Base-by-base conservation (phyloP, 2,797 vertebrate species). In the Cynopterus sphinx region DNA sequence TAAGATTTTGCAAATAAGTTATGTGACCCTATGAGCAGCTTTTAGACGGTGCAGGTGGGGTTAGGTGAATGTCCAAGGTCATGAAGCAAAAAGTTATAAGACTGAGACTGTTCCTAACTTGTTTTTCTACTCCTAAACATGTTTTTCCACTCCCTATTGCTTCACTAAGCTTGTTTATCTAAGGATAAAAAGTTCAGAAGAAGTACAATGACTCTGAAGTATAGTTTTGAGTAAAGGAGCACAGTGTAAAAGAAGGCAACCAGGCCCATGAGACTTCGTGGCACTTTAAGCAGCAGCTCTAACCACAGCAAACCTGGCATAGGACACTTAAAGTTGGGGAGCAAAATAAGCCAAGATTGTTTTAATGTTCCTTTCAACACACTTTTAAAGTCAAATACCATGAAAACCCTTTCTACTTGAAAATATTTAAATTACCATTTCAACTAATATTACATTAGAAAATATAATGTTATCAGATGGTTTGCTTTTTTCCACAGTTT, bases 391-490 rank as follows among this genome's bases (percentile, higher is more conserved):
- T 22, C 86, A 55, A 92, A 86, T 53, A 51, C 49, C 12, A 41
- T 61, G 57, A 92, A 74, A 46, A 43, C 85, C 17, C 17, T 77
- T 93, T 90, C 43, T 77, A 4, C 15, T 92, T 88, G 5, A 5
- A 2, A 92, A 67, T 86, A 92, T 74, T 77, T 78, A 82, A 70
- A 86, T 53, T 63, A 95, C 16, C 51, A 85, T 79, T 81, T 68
- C 11, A 41, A 21, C 7, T 51, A 67, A 74, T 49, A 71, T 51
- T 51, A 22, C 31, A 79, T 83, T 75, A 61, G 63, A 88, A 91
- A 86, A 65, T 75, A 39, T 41, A 86, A 4, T 57, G 6, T 28
- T 70, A 46, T 84, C n/a, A 41, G 9, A 9, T 61, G 36, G 9
- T 59, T 79, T 53, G 10, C 31, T 68, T 74, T 59, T 61, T 24